These are phyloP conservation scores for Baccha elongata DNA, from an alignment of 2,888 invertebrate species.

Conservation along the genomic window DNA sequence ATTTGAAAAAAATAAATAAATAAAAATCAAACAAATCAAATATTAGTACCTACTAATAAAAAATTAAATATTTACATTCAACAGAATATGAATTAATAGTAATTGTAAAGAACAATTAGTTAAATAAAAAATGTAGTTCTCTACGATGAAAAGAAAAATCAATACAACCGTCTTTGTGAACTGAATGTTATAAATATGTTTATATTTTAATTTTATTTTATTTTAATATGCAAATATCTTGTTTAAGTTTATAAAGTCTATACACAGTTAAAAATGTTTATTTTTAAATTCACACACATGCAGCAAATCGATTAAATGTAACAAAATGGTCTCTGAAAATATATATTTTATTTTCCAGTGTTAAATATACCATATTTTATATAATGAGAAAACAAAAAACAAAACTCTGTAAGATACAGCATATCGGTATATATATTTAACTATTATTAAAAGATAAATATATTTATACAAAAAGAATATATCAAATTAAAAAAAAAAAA, in stretches of 20 bases:
- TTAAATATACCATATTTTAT: constrained; percentile 22
- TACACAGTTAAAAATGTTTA: neutral
- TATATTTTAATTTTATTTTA: constrained; percentile 4
- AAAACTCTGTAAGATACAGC: constrained; percentile 56
- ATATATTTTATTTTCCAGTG: constrained; percentile 15
- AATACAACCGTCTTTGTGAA: constrained; percentile 51
- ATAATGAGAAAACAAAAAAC: neutral
- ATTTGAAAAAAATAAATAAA: constrained; percentile 13
- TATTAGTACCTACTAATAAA: too few relatives aligned
- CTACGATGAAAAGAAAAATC: constrained; percentile 34
- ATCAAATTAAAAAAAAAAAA: constrained; percentile 18
- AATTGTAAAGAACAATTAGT: constrained; percentile 22
- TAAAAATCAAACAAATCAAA: too few relatives aligned
- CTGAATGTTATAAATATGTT: constrained; percentile 52
- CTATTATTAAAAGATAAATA: constrained; percentile 43
- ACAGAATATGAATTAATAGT: constrained; percentile 53
- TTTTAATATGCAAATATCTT: constrained; percentile 19
- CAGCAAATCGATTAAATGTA: constrained; percentile 13
- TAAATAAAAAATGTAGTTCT: constrained; percentile 12
- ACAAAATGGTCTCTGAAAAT: constrained; percentile 47
- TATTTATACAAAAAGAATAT: constrained; percentile 61
- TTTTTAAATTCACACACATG: constrained; percentile 17
- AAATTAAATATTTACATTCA: constrained; percentile 25
- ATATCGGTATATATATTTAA: constrained; percentile 68
- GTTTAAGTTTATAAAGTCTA: constrained; percentile 65